Evolutionary conservation across 2,888 invertebrate species (phyloP), one percentile per base, ranked within the genome.

Genomic region (Drosophila tripunctata): DNA sequence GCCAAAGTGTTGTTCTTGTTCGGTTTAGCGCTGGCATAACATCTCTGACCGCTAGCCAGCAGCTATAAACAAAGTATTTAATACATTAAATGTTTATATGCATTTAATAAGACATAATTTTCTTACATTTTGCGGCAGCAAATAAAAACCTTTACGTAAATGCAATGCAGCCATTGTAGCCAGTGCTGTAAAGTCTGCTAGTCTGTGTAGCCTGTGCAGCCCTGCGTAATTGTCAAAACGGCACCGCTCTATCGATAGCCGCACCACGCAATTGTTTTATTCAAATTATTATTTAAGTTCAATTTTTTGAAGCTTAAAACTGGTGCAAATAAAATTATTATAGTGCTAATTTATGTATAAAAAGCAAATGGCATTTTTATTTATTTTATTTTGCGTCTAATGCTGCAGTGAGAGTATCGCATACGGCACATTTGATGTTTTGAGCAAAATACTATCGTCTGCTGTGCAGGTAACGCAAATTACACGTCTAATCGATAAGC

Each of bases 1-100:
- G 92, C 91, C 71, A 93, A 87, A 80, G 91, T 91, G 62, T 92
- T 91, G 67, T 89, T 89, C 61, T 92, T 92, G 65, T 89, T 89
- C 52, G 89, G 88, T 24, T 89, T 92, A 90, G 87, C 90, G 88
- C 90, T 90, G 21, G 83, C 83, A 52, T 80, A 89, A 52, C 70
- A 72, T 68, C 71, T 81, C 35, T 55, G 65, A 38, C 67, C 52
- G 15, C 44, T 62, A 14, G 62, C 76, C 15, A 58, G 63, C 33
- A 74, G 7, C 79, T 78, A 33, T 31, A 33, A 45, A 12, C 3
- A 3, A 0, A 5, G 6, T 0, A 4, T 30, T 41, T 19, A 1
- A 15, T 41, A 41, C 4, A 38, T 12, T 21, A 17, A 8, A n/a
- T 4, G n/a, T 17, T n/a, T 1, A 0, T 5, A 8, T 10, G 17